Base-by-base conservation (phyloP, 2,888 invertebrate species). In the Heliconius erato region DNA sequence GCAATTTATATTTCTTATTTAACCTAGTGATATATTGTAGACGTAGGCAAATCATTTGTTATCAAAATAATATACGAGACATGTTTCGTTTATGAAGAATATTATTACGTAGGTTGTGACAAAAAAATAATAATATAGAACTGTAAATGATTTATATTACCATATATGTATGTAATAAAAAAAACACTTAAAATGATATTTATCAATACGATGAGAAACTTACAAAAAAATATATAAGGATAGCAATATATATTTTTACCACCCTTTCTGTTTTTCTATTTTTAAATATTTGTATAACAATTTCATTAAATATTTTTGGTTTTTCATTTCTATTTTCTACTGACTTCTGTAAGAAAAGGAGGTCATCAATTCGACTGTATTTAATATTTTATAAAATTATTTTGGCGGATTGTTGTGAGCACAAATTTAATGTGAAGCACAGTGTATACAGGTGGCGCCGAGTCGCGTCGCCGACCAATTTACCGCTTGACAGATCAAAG, bases 401-500 rank as follows among this genome's bases (percentile, higher is more conserved):
- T 44, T 84, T 80, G 68, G 32, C 23, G 32, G 49, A 44, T 26
- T 71, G 77, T 7, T 83, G 54, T 74, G 28, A 79, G 76, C 54
- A 69, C 40, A 79, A 79, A 78, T 80, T 83, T 80, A 79, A 78
- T 82, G 80, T 68, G 72, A 76, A 84, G 80, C 87, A 86, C 91
- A 90, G 91, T 91, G 90, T 88, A 89, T 72, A 91, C 90, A 90
- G 89, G 90, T 91, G 88, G 88, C 87, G 89, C 86, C 89, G 84
- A 82, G 88, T 88, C 88, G 85, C 86, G 89, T 86, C 89, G 90
- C 85, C 89, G 90, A 90, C 91, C 92, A 94, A 95, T 95, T 95
- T 93, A 86, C 90, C 95, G 93, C 90, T 89, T 89, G 89, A 87
- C 77, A 87, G 94, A 95, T 95, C 95, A 95, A 95, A 95, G 95